Conservation (phyloP, 2,888 invertebrate species). For the Embidobia sp. region DNA sequence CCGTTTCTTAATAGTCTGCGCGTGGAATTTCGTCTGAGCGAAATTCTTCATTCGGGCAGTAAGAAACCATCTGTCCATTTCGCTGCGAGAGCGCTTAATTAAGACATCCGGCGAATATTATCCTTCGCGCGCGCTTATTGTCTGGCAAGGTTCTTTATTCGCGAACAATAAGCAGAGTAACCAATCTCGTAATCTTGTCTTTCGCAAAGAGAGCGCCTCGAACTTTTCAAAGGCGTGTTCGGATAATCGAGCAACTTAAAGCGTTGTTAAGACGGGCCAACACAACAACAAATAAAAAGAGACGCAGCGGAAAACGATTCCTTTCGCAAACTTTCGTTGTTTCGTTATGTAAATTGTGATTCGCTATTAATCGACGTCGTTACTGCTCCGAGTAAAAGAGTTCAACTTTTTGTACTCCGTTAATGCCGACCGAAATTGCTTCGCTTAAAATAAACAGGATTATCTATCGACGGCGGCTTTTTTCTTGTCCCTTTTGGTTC, state of each 20-base stretch:
- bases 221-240: conserved; percentile 35
- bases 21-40: not conserved
- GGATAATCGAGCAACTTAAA: conserved; percentile 34
- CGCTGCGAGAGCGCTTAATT: not conserved
- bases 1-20: not conserved
- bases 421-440: too few species aligned
- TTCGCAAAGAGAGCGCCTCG: conserved; percentile 14
- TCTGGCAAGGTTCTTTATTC: not conserved
- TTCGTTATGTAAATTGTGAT: conserved; percentile 35
- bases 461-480: too few species aligned
- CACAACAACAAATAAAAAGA: conserved; percentile 4
- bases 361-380: conserved; percentile 26
- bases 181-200: conserved; percentile 5
- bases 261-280: conserved; percentile 28
- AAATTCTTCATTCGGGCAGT: not conserved
- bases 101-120: not conserved
- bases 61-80: not conserved
- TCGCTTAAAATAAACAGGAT: too few species aligned
- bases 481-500: too few species aligned
- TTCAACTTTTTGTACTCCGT: too few species aligned
- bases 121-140: not conserved
- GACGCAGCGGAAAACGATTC: not conserved
- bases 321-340: conserved; percentile 45
- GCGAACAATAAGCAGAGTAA: conserved; percentile 15
- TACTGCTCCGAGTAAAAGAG: not conserved